Percentiles rank a stretch among this genome's conserved stretches.
These are phyloP conservation scores for Corythoichthys haematopterus DNA, from an alignment of 2,113 vertebrate species.

Conservation along the genomic window DNA sequence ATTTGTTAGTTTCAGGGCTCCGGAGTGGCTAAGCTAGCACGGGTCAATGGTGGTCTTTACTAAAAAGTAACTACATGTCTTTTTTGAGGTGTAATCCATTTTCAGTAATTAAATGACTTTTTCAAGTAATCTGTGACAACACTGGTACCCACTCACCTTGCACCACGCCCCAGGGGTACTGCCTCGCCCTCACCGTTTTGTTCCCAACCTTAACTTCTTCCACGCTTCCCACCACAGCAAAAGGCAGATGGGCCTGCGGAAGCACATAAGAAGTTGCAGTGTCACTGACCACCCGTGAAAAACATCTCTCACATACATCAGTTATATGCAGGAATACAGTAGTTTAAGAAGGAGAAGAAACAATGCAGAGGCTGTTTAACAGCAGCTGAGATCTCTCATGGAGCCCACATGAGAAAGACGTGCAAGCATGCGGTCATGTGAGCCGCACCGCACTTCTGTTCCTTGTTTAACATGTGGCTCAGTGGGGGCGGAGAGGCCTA, in stretches of 20 bases:
- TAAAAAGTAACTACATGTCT: too few relatives aligned
- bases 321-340: not conserved
- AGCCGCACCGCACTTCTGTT: constrained; percentile 17
- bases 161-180: constrained; percentile 97
- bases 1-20: too few relatives aligned
- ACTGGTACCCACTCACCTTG: constrained; percentile 79
- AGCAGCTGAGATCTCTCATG: not conserved
- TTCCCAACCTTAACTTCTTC: constrained; percentile 98
- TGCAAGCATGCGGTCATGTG: constrained; percentile 11
- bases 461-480: constrained; percentile 24
- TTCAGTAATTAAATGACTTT: too few relatives aligned
- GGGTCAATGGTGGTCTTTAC: too few relatives aligned
- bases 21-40: too few relatives aligned
- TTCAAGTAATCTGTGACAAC: too few relatives aligned
- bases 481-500: constrained; percentile 1
- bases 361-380: not conserved
- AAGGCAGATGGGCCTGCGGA: constrained; percentile 89
- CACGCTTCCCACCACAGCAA: constrained; percentile 93
- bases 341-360: constrained; percentile 8
- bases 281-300: not conserved
- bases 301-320: too few relatives aligned
- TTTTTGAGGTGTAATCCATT: too few relatives aligned
- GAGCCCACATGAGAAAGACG: constrained; percentile 30
- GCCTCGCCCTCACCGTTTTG: constrained; percentile 91
- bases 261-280: constrained; percentile 12